Evolutionary conservation across 23 tunicate genomes (phyloP).

Genomic region (Halocynthia aurantium): DNA sequence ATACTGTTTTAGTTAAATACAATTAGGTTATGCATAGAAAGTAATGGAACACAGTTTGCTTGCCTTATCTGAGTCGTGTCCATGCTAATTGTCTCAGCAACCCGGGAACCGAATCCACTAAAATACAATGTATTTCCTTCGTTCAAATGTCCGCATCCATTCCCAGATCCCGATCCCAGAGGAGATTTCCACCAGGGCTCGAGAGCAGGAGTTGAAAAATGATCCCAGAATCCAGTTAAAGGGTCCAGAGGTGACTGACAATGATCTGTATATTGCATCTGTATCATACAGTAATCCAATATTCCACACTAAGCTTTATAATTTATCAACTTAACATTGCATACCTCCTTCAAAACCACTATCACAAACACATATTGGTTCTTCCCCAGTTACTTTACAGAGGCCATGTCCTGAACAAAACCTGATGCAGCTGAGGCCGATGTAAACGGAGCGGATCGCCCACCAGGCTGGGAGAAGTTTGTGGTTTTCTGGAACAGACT

Average conservation of each 20-base stretch:
- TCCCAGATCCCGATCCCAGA: constrained; percentile 27
- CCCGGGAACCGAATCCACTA: constrained; percentile 42
- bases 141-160: constrained; percentile 28
- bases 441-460: constrained; percentile 52
- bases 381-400: constrained; percentile 9
- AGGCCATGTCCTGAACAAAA: constrained; percentile 66
- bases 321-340: background rate
- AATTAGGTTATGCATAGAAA: background rate
- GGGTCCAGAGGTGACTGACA: background rate
- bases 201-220: constrained; percentile 20
- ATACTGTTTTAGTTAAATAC: background rate
- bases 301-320: background rate
- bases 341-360: constrained; percentile 40
- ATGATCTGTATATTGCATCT: background rate
- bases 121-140: constrained; percentile 43
- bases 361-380: constrained; percentile 58
- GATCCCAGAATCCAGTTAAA: constrained; percentile 42
- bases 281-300: background rate
- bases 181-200: constrained; percentile 1
- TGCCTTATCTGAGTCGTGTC: constrained; percentile 54
- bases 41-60: background rate
- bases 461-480: constrained; percentile 29
- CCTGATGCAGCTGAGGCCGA: constrained; percentile 66
- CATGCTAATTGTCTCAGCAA: constrained; percentile 34
- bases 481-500: constrained; percentile 31